These are phyloP conservation scores for Orthosia gracilis DNA, from an alignment of 2,888 invertebrate genomes.

Conservation along the genomic window DNA sequence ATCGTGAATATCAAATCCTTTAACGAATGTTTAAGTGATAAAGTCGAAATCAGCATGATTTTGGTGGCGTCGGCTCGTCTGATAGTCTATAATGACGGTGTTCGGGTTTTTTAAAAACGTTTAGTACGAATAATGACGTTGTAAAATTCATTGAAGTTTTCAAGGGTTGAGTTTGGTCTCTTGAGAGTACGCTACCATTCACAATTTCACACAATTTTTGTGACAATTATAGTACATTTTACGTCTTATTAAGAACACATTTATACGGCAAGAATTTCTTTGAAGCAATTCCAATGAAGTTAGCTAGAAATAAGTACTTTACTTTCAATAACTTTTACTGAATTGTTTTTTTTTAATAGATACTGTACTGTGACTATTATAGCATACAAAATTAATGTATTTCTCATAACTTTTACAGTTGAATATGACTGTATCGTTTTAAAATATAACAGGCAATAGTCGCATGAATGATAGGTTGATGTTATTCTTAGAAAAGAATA, in stretches of 20 bases:
- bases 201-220: conserved; percentile 78
- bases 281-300: conserved; percentile 34
- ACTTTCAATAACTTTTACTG: conserved; percentile 22
- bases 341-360: conserved; percentile 11
- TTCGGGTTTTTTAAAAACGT: conserved; percentile 70
- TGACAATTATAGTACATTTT: conserved; percentile 75
- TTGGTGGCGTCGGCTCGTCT: conserved; percentile 81
- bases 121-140: conserved; percentile 74
- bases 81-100: conserved; percentile 65
- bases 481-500: conserved; percentile 32
- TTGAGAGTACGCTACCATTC: conserved; percentile 69
- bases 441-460: conserved; percentile 7
- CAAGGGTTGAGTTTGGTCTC: conserved; percentile 70
- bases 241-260: conserved; percentile 67
- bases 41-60: conserved; percentile 61
- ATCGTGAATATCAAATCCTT: conserved; percentile 61
- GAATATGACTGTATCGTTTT: conserved; percentile 18
- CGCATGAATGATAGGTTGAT: conserved; percentile 39
- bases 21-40: conserved; percentile 55
- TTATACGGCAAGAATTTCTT: conserved; percentile 32
- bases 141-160: conserved; percentile 74
- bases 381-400: conserved; percentile 21
- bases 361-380: conserved; percentile 11
- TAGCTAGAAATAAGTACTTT: background rate
- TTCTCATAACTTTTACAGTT: conserved; percentile 6